phyloP scores from a whole-genome alignment of 1,140 invertebrate genomes.

The Lepidurus apus region DNA sequence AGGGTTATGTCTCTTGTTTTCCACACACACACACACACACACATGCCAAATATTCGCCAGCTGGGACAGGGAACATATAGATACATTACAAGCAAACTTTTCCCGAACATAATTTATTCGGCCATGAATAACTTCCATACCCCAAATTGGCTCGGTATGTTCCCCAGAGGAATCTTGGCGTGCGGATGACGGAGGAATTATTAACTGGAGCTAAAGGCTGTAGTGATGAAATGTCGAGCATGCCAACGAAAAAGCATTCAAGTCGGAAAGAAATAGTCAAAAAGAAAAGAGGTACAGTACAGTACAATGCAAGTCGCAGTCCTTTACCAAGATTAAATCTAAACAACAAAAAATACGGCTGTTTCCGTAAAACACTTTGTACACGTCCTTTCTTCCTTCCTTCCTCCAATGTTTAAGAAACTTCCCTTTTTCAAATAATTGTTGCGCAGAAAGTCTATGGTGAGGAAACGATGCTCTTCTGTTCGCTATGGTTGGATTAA shows the following conservation, averaged over 20 bases:
- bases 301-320: background rate
- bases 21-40: background rate
- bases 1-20: background rate
- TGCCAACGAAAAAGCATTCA: conserved; percentile 1
- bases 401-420: background rate
- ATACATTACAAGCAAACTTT: background rate
- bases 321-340: background rate
- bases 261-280: background rate
- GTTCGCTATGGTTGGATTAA: background rate
- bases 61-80: conserved; percentile 8
- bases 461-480: background rate
- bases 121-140: conserved; percentile 1
- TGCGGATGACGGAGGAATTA: background rate
- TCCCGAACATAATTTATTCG: background rate
- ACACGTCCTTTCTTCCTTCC: background rate
- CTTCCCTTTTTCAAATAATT: background rate
- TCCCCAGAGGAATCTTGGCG: background rate
- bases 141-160: background rate
- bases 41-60: background rate
- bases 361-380: background rate
- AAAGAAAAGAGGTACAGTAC: background rate
- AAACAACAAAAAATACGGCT: background rate
- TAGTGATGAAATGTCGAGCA: background rate
- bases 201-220: background rate
- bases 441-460: background rate